phyloP scores from a whole-genome alignment of 1,140 invertebrate species.

The Gonatopus flavifemur region DNA sequence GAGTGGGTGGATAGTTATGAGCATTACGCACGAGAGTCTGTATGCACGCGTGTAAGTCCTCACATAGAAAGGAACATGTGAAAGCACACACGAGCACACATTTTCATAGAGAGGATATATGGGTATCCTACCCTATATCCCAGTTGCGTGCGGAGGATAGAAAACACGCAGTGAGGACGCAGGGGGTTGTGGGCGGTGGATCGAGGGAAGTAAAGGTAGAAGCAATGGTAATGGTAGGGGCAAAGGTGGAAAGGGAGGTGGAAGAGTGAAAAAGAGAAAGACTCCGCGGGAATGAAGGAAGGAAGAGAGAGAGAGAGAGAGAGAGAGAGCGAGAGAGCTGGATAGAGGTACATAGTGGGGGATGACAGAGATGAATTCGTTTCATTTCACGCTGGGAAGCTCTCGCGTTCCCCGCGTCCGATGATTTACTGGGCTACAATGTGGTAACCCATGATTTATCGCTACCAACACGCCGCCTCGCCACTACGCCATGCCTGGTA shows the following conservation, averaged over 20 bases:
- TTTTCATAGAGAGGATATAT: conserved; percentile 23
- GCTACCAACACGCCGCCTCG: conserved; percentile 54
- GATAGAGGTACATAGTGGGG: conserved; percentile 45
- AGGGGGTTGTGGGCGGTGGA: conserved; percentile 32
- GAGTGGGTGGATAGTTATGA: conserved; percentile 10
- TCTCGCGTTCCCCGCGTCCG: conserved; percentile 59
- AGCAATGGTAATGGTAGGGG: conserved; percentile 30
- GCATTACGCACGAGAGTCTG: not conserved
- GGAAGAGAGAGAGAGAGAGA: conserved; percentile 26
- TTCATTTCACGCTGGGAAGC: conserved; percentile 64
- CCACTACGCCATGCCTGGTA: conserved; percentile 50
- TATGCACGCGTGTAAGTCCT: too few species aligned
- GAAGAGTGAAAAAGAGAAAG: conserved; percentile 50
- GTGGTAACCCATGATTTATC: conserved; percentile 70
- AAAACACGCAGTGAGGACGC: conserved; percentile 38
- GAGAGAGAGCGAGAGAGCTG: conserved; percentile 31
- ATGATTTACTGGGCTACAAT: conserved; percentile 70
- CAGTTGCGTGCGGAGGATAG: conserved; percentile 52
- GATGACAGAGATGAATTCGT: conserved; percentile 61
- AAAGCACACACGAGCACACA: not conserved
- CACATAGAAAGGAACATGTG: too few species aligned
- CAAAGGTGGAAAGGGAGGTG: conserved; percentile 32
- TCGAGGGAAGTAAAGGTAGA: too few species aligned
- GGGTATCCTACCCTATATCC: conserved; percentile 44
- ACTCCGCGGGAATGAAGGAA: conserved; percentile 42